Base-by-base conservation (phyloP, 2,888 invertebrate genomes). In the Caenorhabditis uteleia region DNA sequence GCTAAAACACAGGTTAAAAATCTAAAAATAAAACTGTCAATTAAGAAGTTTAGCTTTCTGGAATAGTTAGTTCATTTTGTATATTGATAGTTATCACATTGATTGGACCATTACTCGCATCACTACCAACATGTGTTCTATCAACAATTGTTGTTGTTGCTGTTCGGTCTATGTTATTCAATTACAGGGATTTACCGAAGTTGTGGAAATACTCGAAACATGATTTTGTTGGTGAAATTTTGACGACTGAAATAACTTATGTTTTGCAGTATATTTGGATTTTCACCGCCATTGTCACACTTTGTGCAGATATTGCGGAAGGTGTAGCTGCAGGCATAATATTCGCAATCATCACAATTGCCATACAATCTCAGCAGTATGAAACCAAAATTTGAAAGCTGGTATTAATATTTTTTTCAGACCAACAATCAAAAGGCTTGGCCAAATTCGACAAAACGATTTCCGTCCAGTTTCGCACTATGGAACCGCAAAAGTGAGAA, bases 31-130 rank as follows among this genome's bases (percentile, higher is more conserved):
- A 8, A 12, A 8, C 29, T 8, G 29, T 29, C 6, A 29, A 29
- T 12, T 29, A 12, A 29, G 12, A 29, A 12, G 26, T 61, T 51
- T 91, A 86, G 85, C 59, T 85, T 40, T 90, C 92, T 0, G 90
- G 91, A 0, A 80, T 92, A 16, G 87, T 93, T 39, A 91, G 92
- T 7, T 90, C 91, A 61, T 48, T 84, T 0, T 86, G 93, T 31
- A 86, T 94, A 23, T 85, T 92, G 2, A 85, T 89, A 71, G 90
- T 94, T 44, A 85, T 95, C 60, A 86, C 93, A 53, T 91, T 90
- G 88, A 88, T 94, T 67, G 93, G 91, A 0, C 92, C 92, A 26
- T 89, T 91, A 84, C 92, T 94, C 84, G 89, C 91, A 84, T 87
- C 89, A 40, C 85, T 94, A 61, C 95, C 95, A 49, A 88, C 88